Evolutionary conservation across 1,140 invertebrate genomes (phyloP), one percentile per base, ranked within the genome.

Genomic region (Trachymyrmex cornetzi): DNA sequence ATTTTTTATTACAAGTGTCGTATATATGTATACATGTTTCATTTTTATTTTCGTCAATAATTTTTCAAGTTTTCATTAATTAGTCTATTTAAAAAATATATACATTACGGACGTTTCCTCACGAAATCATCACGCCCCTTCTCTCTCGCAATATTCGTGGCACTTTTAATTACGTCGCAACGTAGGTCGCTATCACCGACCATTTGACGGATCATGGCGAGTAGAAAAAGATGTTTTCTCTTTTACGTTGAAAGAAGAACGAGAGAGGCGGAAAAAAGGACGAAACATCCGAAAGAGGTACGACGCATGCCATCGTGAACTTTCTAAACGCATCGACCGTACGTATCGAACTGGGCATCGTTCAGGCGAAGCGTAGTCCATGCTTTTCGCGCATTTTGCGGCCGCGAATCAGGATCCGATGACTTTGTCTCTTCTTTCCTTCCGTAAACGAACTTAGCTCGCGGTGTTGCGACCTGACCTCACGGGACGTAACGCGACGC

Each of bases 401-500:
- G 14, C 12, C 61, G 48, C 63, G 48, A 55, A 3, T 27, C 9
- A 6, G 4, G 57, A 24, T 66, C 24, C 5, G 38, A 64, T 4
- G 61, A 80, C 44, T 53, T 48, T 34, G n/a, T 30, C 24, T 50
- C 14, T 1, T 24, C n/a, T 34, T 14, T n/a, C 0, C 30, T 11
- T 12, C 53, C 55, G 22, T 7, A 71, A 44, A n/a, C 14, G 14
- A 19, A 44, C 9, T n/a, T 24, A 27, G 22, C 57, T 61, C 57
- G n/a, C 19, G 19, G n/a, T 11, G 55, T 14, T 24, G 63, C 63
- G 44, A 53, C 48, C 48, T 7, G 38, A 55, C 1, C 53, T 57
- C 72, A 22, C 55, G 55, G 24, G 55, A 34, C 7, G 48, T 22
- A n/a, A 75, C 48, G 38, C 57, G 53, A 88, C 89, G 55, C 86